These are phyloP conservation scores for Platypus cylindrus DNA, from an alignment of 2,888 invertebrate genomes.

Conservation along the genomic window DNA sequence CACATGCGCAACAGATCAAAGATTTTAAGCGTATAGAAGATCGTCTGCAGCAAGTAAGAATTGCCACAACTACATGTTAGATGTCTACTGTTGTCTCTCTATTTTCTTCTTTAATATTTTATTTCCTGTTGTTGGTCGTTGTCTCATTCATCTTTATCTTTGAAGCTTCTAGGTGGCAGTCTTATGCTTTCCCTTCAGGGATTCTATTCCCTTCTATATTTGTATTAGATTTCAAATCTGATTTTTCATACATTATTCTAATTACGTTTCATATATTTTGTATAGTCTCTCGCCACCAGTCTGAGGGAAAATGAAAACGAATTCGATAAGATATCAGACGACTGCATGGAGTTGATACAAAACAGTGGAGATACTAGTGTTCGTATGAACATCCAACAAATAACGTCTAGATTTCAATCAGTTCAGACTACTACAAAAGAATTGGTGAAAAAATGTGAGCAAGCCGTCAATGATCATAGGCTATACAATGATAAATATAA, in stretches of 20 bases:
- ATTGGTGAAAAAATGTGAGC: slow-evolving; percentile 83
- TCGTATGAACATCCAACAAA: slow-evolving; percentile 78
- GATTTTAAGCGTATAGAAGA: slow-evolving; percentile 63
- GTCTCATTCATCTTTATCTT: slow-evolving; percentile 8
- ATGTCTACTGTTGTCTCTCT: slow-evolving; percentile 3
- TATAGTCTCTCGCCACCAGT: slow-evolving; percentile 61
- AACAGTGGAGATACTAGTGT: slow-evolving; percentile 77
- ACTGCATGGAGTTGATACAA: slow-evolving; percentile 73
- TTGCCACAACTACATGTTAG: slow-evolving; percentile 1
- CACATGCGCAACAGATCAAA: slow-evolving; percentile 56
- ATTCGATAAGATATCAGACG: slow-evolving; percentile 75
- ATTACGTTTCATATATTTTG: slow-evolving; percentile 11
- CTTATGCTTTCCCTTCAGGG: slow-evolving; percentile 1
- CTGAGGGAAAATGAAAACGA: slow-evolving; percentile 75
- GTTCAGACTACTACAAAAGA: slow-evolving; percentile 82
- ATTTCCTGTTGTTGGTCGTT: slow-evolving; percentile 1
- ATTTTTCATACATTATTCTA: background rate
- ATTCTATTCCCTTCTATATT: slow-evolving; percentile 1
- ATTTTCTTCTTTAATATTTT: slow-evolving; percentile 7
- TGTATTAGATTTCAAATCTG: background rate
- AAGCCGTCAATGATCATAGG: slow-evolving; percentile 70
- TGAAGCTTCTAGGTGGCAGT: slow-evolving; percentile 13
- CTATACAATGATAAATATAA: slow-evolving; percentile 71
- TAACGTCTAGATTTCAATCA: slow-evolving; percentile 80
- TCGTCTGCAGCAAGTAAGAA: slow-evolving; percentile 75